These are phyloP conservation scores for Nymphalis urticae DNA, from an alignment of 2,888 invertebrate genomes.

Conservation along the genomic window DNA sequence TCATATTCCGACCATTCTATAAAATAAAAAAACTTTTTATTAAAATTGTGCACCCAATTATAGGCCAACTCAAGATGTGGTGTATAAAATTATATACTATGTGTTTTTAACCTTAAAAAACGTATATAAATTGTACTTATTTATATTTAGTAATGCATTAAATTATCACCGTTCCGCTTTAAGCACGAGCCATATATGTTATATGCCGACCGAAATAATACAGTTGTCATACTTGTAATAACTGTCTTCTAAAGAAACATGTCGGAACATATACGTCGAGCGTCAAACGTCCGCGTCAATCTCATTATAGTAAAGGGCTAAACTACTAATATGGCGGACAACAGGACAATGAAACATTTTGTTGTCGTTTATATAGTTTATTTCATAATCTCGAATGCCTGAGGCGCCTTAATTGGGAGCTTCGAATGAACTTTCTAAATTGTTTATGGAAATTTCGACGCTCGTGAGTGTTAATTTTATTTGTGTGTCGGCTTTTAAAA, in stretches of 20 bases:
- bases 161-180: neutral
- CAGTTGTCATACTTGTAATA: slow-evolving; percentile 10
- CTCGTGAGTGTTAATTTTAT: neutral
- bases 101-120: too few relatives aligned
- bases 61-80: too few relatives aligned
- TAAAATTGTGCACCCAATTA: too few relatives aligned
- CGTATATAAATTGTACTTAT: too few relatives aligned
- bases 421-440: slow-evolving; percentile 28
- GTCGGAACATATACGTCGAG: slow-evolving; percentile 10
- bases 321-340: slow-evolving; percentile 37
- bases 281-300: slow-evolving; percentile 25
- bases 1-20: too few relatives aligned
- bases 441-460: slow-evolving; percentile 23
- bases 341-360: slow-evolving; percentile 35
- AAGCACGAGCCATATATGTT: neutral
- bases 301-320: slow-evolving; percentile 39
- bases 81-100: too few relatives aligned
- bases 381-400: slow-evolving; percentile 30
- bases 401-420: slow-evolving; percentile 26
- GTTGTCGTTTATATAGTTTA: slow-evolving; percentile 29
- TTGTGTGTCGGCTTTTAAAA: neutral
- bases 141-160: too few relatives aligned
- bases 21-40: too few relatives aligned
- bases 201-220: neutral
- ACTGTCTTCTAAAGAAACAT: slow-evolving; percentile 17